Percentiles rank a stretch among this genome's conserved stretches.
phyloP scores from a whole-genome alignment of 2,113 vertebrate genomes.

The Turnix velox region DNA sequence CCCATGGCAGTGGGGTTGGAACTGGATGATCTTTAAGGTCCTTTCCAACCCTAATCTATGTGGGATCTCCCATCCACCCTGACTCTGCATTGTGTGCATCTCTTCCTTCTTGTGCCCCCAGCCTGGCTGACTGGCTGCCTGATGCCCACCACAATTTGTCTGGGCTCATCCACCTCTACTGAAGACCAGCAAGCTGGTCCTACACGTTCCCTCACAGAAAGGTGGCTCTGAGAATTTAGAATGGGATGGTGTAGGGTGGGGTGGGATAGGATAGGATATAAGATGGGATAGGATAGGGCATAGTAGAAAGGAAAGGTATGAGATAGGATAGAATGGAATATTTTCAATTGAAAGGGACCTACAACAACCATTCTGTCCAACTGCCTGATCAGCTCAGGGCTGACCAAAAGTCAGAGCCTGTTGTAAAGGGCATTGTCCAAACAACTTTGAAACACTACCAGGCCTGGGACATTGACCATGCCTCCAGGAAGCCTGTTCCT shows the following conservation, averaged over 20 bases:
- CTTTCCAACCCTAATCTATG: too few relatives aligned
- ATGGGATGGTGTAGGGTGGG: neutral
- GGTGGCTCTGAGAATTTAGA: neutral
- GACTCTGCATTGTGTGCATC: too few relatives aligned
- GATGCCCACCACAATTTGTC: neutral
- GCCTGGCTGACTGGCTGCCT: neutral
- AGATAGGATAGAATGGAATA: too few relatives aligned
- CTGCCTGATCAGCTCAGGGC: neutral
- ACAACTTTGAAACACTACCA: neutral
- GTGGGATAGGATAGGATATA: neutral
- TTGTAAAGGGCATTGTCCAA: neutral
- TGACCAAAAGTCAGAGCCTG: neutral
- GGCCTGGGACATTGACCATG: accelerated
- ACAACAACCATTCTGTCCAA: neutral
- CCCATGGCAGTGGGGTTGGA: too few relatives aligned
- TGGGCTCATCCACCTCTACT: neutral
- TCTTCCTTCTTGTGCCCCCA: accelerated
- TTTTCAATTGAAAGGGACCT: neutral
- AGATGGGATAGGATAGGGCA: neutral
- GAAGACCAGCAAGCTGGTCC: neutral
- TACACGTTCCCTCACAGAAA: accelerated
- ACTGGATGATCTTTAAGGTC: too few relatives aligned
- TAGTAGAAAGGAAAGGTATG: too few relatives aligned
- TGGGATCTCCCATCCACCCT: neutral
- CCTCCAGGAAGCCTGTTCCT: neutral